phyloP scores from a whole-genome alignment of 2,113 vertebrate genomes.

The Theristicus caerulescens region DNA sequence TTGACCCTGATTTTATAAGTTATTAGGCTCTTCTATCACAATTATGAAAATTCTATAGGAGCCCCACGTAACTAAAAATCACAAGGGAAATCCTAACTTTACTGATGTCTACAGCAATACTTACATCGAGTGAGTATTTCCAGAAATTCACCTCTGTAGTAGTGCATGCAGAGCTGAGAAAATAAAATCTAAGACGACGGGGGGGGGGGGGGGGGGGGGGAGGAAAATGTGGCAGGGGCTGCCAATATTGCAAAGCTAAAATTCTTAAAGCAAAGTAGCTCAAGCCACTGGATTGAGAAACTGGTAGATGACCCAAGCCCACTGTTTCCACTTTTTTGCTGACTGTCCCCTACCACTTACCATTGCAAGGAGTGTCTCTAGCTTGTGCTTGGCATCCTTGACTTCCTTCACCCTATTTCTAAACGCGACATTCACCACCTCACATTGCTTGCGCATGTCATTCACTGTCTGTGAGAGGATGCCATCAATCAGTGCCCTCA shows the following conservation, averaged over 20 bases:
- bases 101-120: neutral
- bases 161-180: neutral
- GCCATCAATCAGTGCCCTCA: constrained; percentile 79
- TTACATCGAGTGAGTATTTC: neutral
- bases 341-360: constrained; percentile 48
- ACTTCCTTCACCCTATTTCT: constrained; percentile 76
- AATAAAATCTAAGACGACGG: neutral
- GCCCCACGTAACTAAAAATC: neutral
- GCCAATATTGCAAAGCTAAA: neutral
- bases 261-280: neutral
- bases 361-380: constrained; percentile 83
- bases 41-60: neutral
- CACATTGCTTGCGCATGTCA: constrained; percentile 78
- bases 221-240: neutral
- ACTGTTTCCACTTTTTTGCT: neutral
- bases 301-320: neutral
- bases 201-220: too few species aligned
- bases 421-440: constrained; percentile 74
- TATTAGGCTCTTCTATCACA: neutral
- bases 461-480: constrained; percentile 81
- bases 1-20: neutral
- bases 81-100: neutral
- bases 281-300: neutral
- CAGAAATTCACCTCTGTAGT: neutral
- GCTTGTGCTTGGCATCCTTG: constrained; percentile 80